Evolutionary conservation across 2,113 vertebrate species (phyloP), one percentile per base, ranked within the genome.

Genomic region (Zosterops lateralis): DNA sequence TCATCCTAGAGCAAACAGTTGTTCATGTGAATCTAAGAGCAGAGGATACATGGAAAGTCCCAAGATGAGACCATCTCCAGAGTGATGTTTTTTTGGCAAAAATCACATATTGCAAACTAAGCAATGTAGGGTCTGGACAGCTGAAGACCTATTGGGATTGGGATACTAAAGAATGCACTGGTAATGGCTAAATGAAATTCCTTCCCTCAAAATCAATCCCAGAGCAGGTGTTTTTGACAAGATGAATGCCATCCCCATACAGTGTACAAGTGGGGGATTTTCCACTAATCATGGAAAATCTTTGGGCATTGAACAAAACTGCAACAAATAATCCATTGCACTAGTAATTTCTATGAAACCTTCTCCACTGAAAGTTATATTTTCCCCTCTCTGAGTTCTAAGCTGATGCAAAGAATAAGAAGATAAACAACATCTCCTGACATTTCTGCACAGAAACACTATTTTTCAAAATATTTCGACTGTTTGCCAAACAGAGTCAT

Each of bases 21-120:
- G 51, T 32, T 77, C 76, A 68, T 84, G 45, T 34, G 91, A 93
- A 64, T 90, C 86, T 70, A 62, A 44, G 79, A 79, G 70, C 1
- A 0, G 66, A 94, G 42, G 71, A 90, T 84, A 81, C 28, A 36
- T 40, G 83, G 83, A 93, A 92, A 87, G 87, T 95, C 95, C 95
- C 91, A 82, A 77, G 82, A 82, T 9, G 40, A 76, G 10, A 62
- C 84, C 40, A 62, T 87, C 64, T 89, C 81, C 4, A 7, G 32
- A 85, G 54, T 18, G 31, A 71, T 3, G 3, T 3, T 47, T 81
- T 75, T 50, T 12, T 22, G 50, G 42, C 4, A 60, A 77, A 89
- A 81, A 54, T 51, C 44, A 10, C 9, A 5, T 82, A 47, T 34
- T 75, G 72, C 1, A 1, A 83, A 26, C 13, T 64, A 76, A 82